Percentiles rank a stretch among this genome's conserved stretches.
Evolutionary conservation across 2,113 vertebrate genomes (phyloP).

Genomic region (Lepisosteus osseus): DNA sequence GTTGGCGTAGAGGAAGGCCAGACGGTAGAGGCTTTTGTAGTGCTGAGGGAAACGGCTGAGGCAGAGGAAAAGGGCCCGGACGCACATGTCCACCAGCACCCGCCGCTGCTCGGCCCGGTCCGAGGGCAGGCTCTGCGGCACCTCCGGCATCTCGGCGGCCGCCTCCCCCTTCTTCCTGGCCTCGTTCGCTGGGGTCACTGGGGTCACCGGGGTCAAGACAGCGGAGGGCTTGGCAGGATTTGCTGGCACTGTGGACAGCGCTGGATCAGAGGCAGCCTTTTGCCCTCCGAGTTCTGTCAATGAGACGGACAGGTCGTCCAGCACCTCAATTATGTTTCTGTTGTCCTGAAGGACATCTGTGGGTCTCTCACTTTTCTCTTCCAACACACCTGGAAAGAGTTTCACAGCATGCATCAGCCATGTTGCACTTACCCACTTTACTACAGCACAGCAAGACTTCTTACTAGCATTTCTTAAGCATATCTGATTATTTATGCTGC

Average conservation of each 20-base stretch:
- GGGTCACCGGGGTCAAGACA: conserved; percentile 30
- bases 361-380: conserved; percentile 34
- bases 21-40: conserved; percentile 95
- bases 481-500: too few relatives aligned
- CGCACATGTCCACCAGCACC: conserved; percentile 85
- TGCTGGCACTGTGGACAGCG: conserved; percentile 30
- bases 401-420: too few relatives aligned
- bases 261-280: conserved; percentile 51
- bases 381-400: conserved; percentile 12
- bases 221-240: conserved; percentile 50
- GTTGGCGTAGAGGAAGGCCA: conserved; percentile 88
- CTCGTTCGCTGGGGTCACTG: conserved; percentile 59
- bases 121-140: conserved; percentile 75
- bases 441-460: too few relatives aligned
- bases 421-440: too few relatives aligned
- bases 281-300: conserved; percentile 49
- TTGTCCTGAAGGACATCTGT: conserved; percentile 46
- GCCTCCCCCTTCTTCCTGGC: conserved; percentile 69
- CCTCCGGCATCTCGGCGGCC: conserved; percentile 59
- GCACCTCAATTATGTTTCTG: conserved; percentile 51
- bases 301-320: conserved; percentile 56
- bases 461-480: too few relatives aligned
- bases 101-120: conserved; percentile 78
- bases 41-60: conserved; percentile 95
- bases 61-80: conserved; percentile 82